These are phyloP conservation scores for Atta colombica DNA, from an alignment of 1,140 invertebrate species.

Conservation along the genomic window DNA sequence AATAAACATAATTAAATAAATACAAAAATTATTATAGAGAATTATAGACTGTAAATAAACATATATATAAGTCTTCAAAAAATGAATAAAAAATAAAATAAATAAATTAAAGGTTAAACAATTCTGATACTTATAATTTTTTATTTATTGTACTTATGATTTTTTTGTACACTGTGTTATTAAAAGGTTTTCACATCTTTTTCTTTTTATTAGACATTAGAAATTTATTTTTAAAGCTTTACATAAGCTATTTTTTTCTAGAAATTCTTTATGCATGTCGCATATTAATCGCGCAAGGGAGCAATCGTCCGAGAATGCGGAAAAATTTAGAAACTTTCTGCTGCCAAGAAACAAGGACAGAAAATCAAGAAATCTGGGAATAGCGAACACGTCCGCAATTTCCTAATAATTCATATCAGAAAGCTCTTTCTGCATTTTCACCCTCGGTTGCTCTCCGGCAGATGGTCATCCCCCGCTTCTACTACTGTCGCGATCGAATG, in stretches of 20 bases:
- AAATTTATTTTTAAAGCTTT: not conserved
- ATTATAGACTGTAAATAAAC: not conserved
- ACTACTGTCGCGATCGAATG: not conserved
- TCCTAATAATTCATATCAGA: slow-evolving; percentile 53
- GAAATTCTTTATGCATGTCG: slow-evolving; percentile 5
- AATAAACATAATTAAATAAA: no score
- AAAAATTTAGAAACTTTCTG: slow-evolving; percentile 15
- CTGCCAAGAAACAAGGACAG: not conserved
- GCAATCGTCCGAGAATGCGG: not conserved
- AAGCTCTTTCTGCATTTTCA: not conserved
- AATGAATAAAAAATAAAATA: not conserved
- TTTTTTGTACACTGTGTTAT: not conserved
- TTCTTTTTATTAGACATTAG: not conserved
- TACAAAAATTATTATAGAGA: not conserved
- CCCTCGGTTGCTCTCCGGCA: not conserved
- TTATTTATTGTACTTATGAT: not conserved
- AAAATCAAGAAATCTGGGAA: slow-evolving; percentile 23
- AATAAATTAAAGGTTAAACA: not conserved
- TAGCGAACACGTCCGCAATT: slow-evolving; percentile 15
- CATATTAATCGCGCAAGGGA: not conserved
- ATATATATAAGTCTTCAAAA: not conserved
- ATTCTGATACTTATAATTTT: not conserved
- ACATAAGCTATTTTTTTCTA: not conserved
- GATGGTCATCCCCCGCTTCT: not conserved
- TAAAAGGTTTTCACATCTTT: not conserved